Base-by-base conservation (phyloP, 2,888 invertebrate genomes). In the Pegoplata infirma region DNA sequence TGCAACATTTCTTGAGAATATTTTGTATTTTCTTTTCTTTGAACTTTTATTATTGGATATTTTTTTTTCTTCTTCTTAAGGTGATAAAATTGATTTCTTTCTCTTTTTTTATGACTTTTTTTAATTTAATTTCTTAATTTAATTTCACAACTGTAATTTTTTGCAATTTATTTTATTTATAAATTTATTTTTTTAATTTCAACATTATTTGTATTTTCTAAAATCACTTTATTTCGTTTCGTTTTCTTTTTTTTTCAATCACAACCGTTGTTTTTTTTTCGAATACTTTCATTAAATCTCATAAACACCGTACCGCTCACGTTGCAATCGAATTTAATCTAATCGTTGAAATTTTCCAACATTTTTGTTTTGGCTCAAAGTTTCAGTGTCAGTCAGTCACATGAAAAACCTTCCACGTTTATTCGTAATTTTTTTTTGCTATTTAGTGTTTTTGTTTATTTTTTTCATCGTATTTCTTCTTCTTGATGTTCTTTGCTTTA, bases 291-390 rank as follows among this genome's bases (percentile, higher is more conserved):
- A 28, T 66, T 79, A 32, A 55, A 77, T 8, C 49, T 56, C 63
- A 56, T 66, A 51, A 32, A 47, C 47, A 69, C 76, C 84, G 85
- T 81, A 82, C 82, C 83, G 82, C 76, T 81, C 82, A 73, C 82
- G 82, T 82, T 83, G 82, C 82, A 84, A 81, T 82, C 82, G 79
- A 85, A 84, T 82, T 82, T 83, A 83, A 85, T 88, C 88, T 88
- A 88, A 88, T 87, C 88, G 87, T 85, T 85, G 85, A 85, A 85
- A 85, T 85, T 85, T 81, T 84, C 84, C 84, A 84, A 86, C 86
- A 83, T 86, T 86, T 86, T 86, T 86, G 86, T 87, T 87, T 87
- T 87, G 86, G 85, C 84, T 85, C 86, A 83, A 84, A 83, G 81
- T 82, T 83, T 84, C 69, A 69, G 73, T 68, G 77, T 64, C 63